Conservation (phyloP, 2,113 vertebrate genomes). For the Rhea pennata region DNA sequence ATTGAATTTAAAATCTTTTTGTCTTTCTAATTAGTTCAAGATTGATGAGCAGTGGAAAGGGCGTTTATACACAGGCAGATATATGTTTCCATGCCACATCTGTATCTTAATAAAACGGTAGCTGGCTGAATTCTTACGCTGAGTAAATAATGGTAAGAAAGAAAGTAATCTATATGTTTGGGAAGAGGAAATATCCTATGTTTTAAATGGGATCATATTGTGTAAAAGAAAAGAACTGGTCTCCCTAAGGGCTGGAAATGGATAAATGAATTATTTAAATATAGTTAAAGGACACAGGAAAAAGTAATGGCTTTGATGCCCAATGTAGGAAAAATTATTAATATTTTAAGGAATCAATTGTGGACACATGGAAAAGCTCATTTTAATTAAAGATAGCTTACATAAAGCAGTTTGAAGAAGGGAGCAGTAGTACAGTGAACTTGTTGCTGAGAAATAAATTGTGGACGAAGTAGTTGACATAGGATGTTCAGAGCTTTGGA, state of each 20-base stretch:
- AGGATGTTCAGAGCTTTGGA: not conserved
- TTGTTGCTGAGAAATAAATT: not conserved
- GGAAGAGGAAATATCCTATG: not conserved
- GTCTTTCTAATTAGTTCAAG: slow-evolving; percentile 60
- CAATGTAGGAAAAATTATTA: slow-evolving; percentile 44
- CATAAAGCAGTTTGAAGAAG: not conserved
- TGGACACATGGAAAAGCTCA: slow-evolving; percentile 35
- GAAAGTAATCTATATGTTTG: not conserved
- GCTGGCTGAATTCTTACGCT: slow-evolving; percentile 1
- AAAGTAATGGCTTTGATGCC: slow-evolving; percentile 56
- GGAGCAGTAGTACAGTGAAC: not conserved
- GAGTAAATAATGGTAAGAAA: slow-evolving; percentile 13
- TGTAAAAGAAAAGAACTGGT: not conserved
- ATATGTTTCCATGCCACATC: slow-evolving; percentile 19
- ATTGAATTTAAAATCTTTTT: slow-evolving; percentile 64
- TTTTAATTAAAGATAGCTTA: slow-evolving; percentile 56
- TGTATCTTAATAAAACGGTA: slow-evolving; percentile 47
- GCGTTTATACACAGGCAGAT: slow-evolving; percentile 39
- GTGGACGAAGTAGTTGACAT: not conserved
- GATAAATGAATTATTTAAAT: slow-evolving; percentile 71
- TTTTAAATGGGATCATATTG: not conserved
- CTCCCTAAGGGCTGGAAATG: slow-evolving; percentile 19
- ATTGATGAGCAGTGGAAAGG: slow-evolving; percentile 47
- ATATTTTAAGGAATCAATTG: slow-evolving; percentile 66
- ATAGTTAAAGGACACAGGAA: slow-evolving; percentile 51